Evolutionary conservation across 1,140 invertebrate species (phyloP).

Genomic region (Aculops lycopersici): DNA sequence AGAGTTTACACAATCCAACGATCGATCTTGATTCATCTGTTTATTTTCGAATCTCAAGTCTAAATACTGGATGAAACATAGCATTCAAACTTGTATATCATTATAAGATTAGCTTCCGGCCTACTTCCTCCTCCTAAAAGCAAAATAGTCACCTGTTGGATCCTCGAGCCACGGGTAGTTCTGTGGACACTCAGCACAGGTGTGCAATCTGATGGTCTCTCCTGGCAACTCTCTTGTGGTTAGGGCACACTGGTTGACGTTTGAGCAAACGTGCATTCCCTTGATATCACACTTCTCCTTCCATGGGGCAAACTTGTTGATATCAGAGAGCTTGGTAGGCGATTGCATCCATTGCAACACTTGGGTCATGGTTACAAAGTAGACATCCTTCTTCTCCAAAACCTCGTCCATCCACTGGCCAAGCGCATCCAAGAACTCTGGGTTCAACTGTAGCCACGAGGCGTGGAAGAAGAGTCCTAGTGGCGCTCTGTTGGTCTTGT

Average conservation of each 20-base stretch:
- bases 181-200: conserved; percentile 75
- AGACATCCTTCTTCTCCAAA: conserved; percentile 53
- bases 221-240: conserved; percentile 61
- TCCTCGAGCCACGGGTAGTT: conserved; percentile 82
- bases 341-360: conserved; percentile 93
- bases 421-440: conserved; percentile 66
- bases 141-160: conserved; percentile 69
- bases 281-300: conserved; percentile 81
- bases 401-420: conserved; percentile 78
- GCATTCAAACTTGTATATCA: too few relatives aligned
- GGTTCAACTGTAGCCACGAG: conserved; percentile 75
- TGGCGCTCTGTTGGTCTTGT: conserved; percentile 66
- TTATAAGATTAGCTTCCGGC: too few relatives aligned
- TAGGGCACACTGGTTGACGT: conserved; percentile 57
- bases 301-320: conserved; percentile 71
- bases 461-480: conserved; percentile 79
- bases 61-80: too few relatives aligned
- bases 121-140: too few relatives aligned
- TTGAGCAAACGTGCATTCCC: conserved; percentile 58
- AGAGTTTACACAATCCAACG: too few relatives aligned
- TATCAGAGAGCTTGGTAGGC: conserved; percentile 47
- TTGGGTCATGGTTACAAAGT: conserved; percentile 85
- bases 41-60: too few relatives aligned
- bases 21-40: too few relatives aligned
- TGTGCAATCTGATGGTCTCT: conserved; percentile 61